Evolutionary conservation across 2,888 invertebrate species (phyloP).

Genomic region (Drosophila maculinotata): DNA sequence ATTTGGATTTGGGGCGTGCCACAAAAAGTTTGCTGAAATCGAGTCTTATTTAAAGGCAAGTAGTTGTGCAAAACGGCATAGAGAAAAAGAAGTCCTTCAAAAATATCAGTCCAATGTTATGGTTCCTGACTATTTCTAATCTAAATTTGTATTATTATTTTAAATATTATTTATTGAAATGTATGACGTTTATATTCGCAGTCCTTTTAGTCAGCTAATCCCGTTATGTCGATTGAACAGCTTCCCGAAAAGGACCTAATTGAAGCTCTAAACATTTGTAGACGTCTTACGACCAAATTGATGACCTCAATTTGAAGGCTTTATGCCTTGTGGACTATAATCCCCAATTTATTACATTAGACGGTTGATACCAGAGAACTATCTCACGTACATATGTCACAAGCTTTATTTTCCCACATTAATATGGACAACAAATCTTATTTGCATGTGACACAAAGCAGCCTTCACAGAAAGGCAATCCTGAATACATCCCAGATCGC

Average conservation of each 20-base stretch:
- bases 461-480: background rate
- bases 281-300: conserved; percentile 3
- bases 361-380: background rate
- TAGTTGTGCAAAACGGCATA: conserved; percentile 36
- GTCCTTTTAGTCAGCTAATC: conserved; percentile 3
- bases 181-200: too few relatives aligned
- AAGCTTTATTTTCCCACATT: conserved; percentile 17
- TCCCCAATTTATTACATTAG: conserved; percentile 33
- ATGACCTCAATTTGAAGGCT: conserved; percentile 29
- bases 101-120: too few relatives aligned
- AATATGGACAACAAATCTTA: conserved; percentile 17
- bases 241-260: background rate
- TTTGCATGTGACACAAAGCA: conserved; percentile 11
- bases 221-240: background rate
- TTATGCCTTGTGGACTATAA: conserved; percentile 21
- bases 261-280: conserved; percentile 1
- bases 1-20: conserved; percentile 42
- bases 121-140: too few relatives aligned
- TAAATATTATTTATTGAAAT: too few relatives aligned
- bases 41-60: conserved; percentile 68
- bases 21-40: conserved; percentile 60
- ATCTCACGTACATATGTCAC: conserved; percentile 16
- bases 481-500: background rate
- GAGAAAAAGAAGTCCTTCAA: background rate
- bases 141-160: too few relatives aligned